A percentile compares a stretch with the other conserved stretches of the same genome.
These are phyloP conservation scores for Hirundichthys speculiger DNA, from an alignment of 2,113 vertebrate genomes.

Conservation along the genomic window DNA sequence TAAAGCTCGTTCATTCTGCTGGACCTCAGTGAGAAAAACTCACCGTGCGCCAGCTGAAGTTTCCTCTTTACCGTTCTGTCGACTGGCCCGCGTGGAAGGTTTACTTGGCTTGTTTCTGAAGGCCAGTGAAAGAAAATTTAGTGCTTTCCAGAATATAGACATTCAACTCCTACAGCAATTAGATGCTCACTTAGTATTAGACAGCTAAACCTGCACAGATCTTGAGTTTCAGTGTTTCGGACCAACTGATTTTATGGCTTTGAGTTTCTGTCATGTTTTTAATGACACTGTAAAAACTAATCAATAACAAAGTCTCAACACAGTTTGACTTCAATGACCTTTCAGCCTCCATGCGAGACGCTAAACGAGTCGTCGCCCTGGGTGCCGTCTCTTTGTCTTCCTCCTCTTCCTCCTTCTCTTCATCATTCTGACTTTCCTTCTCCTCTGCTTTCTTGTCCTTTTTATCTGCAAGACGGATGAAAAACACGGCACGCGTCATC, in stretches of 20 bases:
- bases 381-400: constrained; percentile 70
- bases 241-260: too few relatives aligned
- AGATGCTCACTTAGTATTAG: neutral
- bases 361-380: constrained; percentile 87
- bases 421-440: constrained; percentile 81
- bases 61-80: constrained; percentile 75
- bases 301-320: too few relatives aligned
- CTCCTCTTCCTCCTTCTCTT: constrained; percentile 75
- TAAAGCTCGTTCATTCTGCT: constrained; percentile 16
- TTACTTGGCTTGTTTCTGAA: constrained; percentile 78
- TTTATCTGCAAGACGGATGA: constrained; percentile 75
- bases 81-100: constrained; percentile 76
- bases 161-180: constrained; percentile 14
- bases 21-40: constrained; percentile 61
- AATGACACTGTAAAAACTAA: too few relatives aligned
- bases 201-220: too few relatives aligned
- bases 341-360: constrained; percentile 90
- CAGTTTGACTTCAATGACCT: constrained; percentile 73
- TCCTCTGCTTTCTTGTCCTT: constrained; percentile 81
- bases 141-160: constrained; percentile 25
- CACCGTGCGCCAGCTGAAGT: constrained; percentile 67
- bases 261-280: too few relatives aligned
- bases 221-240: too few relatives aligned
- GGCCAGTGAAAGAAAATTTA: constrained; percentile 57
- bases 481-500: neutral